Percentiles rank a stretch among this genome's conserved stretches.
Conservation (phyloP, 2,797 vertebrate genomes). For the Danio jaintianensis region DNA sequence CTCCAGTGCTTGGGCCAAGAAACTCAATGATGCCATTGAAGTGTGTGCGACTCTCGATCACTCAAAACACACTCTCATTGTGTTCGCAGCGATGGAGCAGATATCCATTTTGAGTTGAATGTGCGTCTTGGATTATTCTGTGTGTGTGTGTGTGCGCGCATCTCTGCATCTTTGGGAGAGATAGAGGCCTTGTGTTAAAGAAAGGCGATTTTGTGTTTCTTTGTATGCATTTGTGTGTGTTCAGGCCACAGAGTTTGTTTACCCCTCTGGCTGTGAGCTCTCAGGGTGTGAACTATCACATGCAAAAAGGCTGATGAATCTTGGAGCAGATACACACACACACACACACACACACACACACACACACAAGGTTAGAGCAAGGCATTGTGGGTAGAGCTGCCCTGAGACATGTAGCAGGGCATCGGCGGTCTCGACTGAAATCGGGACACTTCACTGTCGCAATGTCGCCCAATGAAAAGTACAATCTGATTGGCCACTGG, state of each 20-base stretch:
- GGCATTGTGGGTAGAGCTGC: not conserved
- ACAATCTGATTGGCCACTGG: not conserved
- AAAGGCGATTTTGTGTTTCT: slow-evolving; percentile 29
- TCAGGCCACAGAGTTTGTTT: slow-evolving; percentile 66
- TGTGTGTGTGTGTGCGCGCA: slow-evolving; percentile 1
- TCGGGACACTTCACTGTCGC: slow-evolving; percentile 15
- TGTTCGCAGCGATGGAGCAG: slow-evolving; percentile 44
- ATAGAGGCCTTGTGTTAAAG: slow-evolving; percentile 27
- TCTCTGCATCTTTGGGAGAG: slow-evolving; percentile 1
- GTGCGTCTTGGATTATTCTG: not conserved
- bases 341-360: slow-evolving; percentile 17
- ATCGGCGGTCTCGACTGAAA: not conserved
- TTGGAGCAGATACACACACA: slow-evolving; percentile 14
- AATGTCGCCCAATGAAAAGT: not conserved
- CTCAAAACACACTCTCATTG: slow-evolving; percentile 37
- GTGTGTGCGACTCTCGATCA: slow-evolving; percentile 30
- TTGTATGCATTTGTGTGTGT: slow-evolving; percentile 52
- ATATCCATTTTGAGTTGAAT: slow-evolving; percentile 18
- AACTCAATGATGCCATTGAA: slow-evolving; percentile 74
- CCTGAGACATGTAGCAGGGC: slow-evolving; percentile 4
- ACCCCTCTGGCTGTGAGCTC: slow-evolving; percentile 71
- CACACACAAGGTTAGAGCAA: not conserved
- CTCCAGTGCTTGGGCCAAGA: slow-evolving; percentile 40
- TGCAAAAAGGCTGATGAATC: slow-evolving; percentile 68
- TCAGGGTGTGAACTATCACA: slow-evolving; percentile 70